Base-by-base conservation (phyloP, 2,888 invertebrate genomes). In the Camptogramma bilineatum region DNA sequence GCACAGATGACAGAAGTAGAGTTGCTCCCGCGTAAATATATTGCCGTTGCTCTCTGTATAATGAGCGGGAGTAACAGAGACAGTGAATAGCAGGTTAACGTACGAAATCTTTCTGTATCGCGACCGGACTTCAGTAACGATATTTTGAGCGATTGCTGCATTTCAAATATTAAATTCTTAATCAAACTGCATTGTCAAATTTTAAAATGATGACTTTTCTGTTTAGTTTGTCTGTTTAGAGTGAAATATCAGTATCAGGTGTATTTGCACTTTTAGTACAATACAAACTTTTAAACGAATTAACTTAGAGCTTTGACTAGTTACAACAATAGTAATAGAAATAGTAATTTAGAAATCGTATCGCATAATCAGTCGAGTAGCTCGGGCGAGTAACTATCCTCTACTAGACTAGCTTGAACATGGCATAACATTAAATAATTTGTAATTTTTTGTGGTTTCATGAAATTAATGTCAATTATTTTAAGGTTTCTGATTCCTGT, bases 241-340 rank as follows among this genome's bases (percentile, higher is more conserved):
- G 34, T 2, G 13, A 31, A 10, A 31, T 31, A 9, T 31, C 10
- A 31, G 13, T 13, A 39, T 39, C 34, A 39, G 4, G 10, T 39
- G 34, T 31, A 31, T 17, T 24, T 17, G 13, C 51, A 51, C 18
- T 17, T 8, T 24, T 17, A 39, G 13, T 21, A 53, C n/a, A 5
- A 18, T 21, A 53, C n/a, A 5, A 44, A n/a, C 34, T 21, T 24
- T 4, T 39, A 53, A 58, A 64, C 59, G 28, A 64, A 68, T 65
- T 50, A 63, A 57, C 28, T 0, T 62, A 57, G 54, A 63, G 63
- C 62, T 68, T 34, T 46, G 18, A 8, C 19, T 17, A 17, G 16
- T 4, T 52, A 7, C 28, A 31, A 44, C n/a, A 17, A 31, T 18
- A 16, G 57, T 57, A 31, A 62, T 46, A 28, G 47, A 46, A 39